These are phyloP conservation scores for Tribolium freemani DNA, from an alignment of 2,888 invertebrate genomes.

Conservation along the genomic window DNA sequence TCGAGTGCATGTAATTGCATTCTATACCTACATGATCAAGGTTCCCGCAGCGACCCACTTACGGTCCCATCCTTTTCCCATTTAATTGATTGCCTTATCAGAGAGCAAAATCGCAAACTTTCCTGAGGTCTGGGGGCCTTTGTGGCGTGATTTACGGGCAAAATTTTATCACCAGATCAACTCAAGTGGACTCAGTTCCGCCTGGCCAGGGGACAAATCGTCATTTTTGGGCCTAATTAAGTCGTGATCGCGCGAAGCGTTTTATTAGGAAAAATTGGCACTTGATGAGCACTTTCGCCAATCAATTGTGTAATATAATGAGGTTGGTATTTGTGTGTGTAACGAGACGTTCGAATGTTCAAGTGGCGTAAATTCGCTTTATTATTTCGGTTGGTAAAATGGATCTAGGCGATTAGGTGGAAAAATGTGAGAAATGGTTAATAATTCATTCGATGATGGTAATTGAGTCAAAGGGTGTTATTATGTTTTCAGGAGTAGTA, in stretches of 20 bases:
- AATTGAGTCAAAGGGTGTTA: not conserved
- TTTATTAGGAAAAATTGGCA: not conserved
- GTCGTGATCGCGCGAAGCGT: not conserved
- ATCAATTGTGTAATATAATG: conserved; percentile 11
- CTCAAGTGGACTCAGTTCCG: too few species aligned
- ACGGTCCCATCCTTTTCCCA: too few species aligned
- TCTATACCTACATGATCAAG: too few species aligned
- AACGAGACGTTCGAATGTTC: not conserved
- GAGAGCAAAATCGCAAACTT: too few species aligned
- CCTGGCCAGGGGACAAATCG: too few species aligned
- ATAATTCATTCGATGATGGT: not conserved
- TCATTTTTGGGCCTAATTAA: not conserved
- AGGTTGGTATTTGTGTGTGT: conserved; percentile 1
- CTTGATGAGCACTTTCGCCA: conserved; percentile 8
- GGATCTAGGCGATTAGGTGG: not conserved
- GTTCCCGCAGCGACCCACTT: too few species aligned
- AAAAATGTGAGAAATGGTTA: not conserved
- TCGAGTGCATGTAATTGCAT: too few species aligned
- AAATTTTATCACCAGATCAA: too few species aligned
- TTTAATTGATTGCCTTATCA: too few species aligned
- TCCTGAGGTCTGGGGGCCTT: too few species aligned
- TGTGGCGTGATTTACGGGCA: too few species aligned
- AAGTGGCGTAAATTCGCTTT: not conserved
- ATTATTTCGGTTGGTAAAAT: not conserved
- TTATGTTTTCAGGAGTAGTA: not conserved